Conservation (phyloP, 1,140 invertebrate genomes). For the Phymastichus coffea region DNA sequence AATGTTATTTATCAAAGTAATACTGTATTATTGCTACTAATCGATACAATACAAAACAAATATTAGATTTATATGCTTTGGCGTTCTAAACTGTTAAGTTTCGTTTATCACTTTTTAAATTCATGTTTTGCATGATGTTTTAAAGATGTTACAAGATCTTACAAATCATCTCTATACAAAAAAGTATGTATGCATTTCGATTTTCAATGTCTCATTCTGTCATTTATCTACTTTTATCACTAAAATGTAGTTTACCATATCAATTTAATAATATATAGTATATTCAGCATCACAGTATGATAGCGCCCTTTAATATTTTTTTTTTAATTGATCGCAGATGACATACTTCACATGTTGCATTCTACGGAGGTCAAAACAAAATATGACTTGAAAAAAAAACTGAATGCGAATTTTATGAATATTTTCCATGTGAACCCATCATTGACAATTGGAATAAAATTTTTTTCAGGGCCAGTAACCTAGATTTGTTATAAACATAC, state of each 20-base stretch:
- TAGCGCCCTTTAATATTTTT: constrained; percentile 53
- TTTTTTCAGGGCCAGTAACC: not conserved
- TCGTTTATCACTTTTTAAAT: not conserved
- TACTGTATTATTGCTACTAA: not conserved
- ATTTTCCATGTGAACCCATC: not conserved
- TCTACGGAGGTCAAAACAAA: not conserved
- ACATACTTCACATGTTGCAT: constrained; percentile 27
- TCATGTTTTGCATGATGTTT: constrained; percentile 1
- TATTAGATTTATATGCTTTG: not conserved
- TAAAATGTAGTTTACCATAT: constrained; percentile 39
- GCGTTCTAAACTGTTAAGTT: too few species aligned
- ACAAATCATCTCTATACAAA: constrained; percentile 18
- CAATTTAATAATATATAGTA: constrained; percentile 41
- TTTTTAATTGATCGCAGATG: constrained; percentile 45
- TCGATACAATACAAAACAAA: not conserved
- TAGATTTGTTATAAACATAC: not conserved
- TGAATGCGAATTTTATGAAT: not conserved
- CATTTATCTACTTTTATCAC: constrained; percentile 31
- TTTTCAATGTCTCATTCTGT: not conserved
- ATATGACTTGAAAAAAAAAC: not conserved
- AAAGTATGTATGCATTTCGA: constrained; percentile 20
- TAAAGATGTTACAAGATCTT: constrained; percentile 11
- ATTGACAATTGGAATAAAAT: not conserved
- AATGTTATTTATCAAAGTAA: too few species aligned
- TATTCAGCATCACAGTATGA: constrained; percentile 58